A percentile compares a stretch with the other conserved stretches of the same genome.
phyloP scores from a whole-genome alignment of 2,797 vertebrate genomes.

The Propithecus deckenii region DNA sequence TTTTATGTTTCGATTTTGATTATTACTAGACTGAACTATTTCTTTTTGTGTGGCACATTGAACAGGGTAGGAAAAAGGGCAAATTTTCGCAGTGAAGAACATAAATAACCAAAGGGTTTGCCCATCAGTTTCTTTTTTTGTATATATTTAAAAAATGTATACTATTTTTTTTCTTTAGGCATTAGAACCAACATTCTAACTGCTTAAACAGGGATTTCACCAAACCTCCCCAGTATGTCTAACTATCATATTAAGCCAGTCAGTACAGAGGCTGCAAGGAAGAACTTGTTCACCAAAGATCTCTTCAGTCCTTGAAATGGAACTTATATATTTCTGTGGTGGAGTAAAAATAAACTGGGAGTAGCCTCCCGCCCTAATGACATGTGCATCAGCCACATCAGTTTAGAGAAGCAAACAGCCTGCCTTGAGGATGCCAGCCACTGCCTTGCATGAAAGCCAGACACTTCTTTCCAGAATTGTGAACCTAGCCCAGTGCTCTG shows the following conservation, averaged over 20 bases:
- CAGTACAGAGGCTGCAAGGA: neutral
- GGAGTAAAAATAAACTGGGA: constrained; percentile 34
- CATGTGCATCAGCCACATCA: neutral
- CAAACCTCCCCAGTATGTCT: neutral
- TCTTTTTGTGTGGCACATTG: neutral
- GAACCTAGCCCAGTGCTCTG: constrained; percentile 42
- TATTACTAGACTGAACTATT: neutral
- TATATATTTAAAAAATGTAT: neutral
- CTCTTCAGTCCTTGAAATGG: neutral
- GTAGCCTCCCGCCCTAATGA: neutral
- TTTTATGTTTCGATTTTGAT: neutral
- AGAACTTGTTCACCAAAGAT: neutral
- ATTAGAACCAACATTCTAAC: neutral
- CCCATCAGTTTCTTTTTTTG: neutral
- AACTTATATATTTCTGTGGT: neutral
- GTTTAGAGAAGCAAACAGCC: neutral
- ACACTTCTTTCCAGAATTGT: neutral
- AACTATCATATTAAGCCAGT: neutral
- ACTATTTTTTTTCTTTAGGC: neutral
- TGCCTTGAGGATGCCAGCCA: neutral
- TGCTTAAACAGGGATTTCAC: neutral
- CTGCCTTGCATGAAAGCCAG: neutral
- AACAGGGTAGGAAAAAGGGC: neutral
- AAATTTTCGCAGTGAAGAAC: neutral
- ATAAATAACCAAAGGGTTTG: neutral